A percentile compares a stretch with the other conserved stretches of the same genome.
phyloP scores from a whole-genome alignment of 2,113 vertebrate genomes.

The Felis chaus region DNA sequence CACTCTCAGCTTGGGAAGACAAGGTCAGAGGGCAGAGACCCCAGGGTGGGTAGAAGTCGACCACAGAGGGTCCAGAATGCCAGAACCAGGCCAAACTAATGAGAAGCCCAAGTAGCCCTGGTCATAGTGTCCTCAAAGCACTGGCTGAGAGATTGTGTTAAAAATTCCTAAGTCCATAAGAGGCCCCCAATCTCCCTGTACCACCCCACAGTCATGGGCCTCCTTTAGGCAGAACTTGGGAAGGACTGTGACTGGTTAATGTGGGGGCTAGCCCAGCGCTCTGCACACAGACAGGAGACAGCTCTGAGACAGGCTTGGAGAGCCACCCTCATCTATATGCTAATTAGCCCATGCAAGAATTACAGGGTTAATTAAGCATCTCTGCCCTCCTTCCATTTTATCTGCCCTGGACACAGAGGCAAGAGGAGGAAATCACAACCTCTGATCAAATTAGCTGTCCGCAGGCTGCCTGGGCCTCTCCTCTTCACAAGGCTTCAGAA shows the following conservation, averaged over 20 bases:
- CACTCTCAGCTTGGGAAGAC: background rate
- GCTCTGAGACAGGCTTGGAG: slow-evolving; percentile 46
- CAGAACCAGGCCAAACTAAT: background rate
- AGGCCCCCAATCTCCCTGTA: fast-evolving
- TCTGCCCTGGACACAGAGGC: slow-evolving; percentile 73
- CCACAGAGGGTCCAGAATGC: fast-evolving
- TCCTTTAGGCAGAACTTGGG: background rate
- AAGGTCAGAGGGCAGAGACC: background rate
- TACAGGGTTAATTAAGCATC: slow-evolving; percentile 82
- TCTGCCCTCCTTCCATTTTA: slow-evolving; percentile 74
- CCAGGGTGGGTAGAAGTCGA: fast-evolving
- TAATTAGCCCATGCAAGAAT: slow-evolving; percentile 82
- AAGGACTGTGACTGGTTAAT: too few species aligned
- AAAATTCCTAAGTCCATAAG: background rate
- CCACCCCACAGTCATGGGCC: fast-evolving
- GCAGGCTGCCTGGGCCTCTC: background rate
- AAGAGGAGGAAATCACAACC: slow-evolving; percentile 55
- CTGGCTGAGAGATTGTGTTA: background rate
- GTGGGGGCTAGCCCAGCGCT: background rate
- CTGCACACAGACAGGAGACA: background rate
- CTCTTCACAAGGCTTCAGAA: background rate
- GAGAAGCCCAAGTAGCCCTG: background rate
- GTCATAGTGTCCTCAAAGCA: background rate
- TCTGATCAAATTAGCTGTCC: slow-evolving; percentile 78
- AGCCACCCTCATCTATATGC: slow-evolving; percentile 80